Base-by-base conservation (phyloP, 2,113 vertebrate species). In the Triplophysa dalaica region DNA sequence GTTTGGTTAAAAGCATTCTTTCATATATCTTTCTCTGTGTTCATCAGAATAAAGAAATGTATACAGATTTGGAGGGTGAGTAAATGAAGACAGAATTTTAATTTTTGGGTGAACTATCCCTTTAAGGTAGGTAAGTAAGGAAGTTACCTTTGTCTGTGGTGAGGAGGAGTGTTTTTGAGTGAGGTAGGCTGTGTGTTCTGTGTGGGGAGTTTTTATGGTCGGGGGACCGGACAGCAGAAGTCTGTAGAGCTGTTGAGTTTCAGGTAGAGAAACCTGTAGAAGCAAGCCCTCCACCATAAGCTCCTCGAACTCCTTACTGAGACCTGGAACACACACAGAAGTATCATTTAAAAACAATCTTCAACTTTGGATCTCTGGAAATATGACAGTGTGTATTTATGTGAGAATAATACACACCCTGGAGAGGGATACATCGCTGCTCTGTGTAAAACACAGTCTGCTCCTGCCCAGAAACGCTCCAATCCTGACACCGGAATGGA, bases 241-340 rank as follows among this genome's bases (percentile, higher is more conserved):
- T 68, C 91, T 93, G 86, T 96, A 96, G 26, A 99, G 92, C 82
- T 94, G 94, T 89, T 96, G 94, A 80, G 96, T 93, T 87, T 99
- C 97, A 0, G 96, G 96, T 80, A 98, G 87, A 64, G 94, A 94
- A 21, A 98, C 95, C 89, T 95, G 96, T 9, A 99, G 93, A 85
- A 98, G 90, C 72, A 98, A 95, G 22, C 96, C 97, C 87, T 98
- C 97, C 93, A 98, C 97, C 93, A 99, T 93, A 81, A 98, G 86
- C 84, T 97, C 95, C 56, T 95, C 95, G 87, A 98, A 91, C 77
- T 98, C 96, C 1, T 85, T 84, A 87, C 91, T 96, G 81, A 98
- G 43, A 63, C 92, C 97, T 98, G 75, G 22, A 56, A 79, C 43
- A 64, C 10, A 89, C 14, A 70, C 24, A 74, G 3, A 16, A 3